A percentile compares a stretch with the other conserved stretches of the same genome.
Conservation (phyloP, 2,888 invertebrate genomes). For the Cerastoderma edule region DNA sequence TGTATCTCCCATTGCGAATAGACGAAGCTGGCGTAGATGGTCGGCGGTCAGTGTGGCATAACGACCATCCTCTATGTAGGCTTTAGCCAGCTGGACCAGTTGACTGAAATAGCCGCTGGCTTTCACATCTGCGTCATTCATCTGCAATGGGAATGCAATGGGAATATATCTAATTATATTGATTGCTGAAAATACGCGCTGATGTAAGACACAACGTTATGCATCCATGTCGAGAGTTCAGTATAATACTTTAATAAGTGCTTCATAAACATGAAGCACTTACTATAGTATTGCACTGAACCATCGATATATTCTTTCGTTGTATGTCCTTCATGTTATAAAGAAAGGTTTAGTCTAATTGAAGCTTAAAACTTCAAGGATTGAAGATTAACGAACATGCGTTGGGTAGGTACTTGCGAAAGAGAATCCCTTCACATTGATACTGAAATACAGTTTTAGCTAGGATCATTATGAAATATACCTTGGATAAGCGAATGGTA, state of each 20-base stretch:
- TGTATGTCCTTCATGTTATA: too few relatives aligned
- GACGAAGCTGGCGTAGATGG: constrained; percentile 55
- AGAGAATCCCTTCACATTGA: too few relatives aligned
- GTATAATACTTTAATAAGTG: background rate
- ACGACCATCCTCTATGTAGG: background rate
- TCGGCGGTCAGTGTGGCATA: constrained; percentile 18
- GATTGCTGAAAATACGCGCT: too few relatives aligned
- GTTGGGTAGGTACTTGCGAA: too few relatives aligned
- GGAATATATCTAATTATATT: too few relatives aligned
- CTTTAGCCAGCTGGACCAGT: constrained; percentile 30
- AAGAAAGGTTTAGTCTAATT: too few relatives aligned
- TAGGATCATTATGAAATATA: too few relatives aligned
- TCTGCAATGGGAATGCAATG: constrained; percentile 17
- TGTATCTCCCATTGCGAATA: constrained; percentile 57
- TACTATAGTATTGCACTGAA: background rate
- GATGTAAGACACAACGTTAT: too few relatives aligned
- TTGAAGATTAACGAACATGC: too few relatives aligned
- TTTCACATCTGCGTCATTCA: constrained; percentile 21
- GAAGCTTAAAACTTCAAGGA: too few relatives aligned
- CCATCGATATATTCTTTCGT: background rate
- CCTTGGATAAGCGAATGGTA: too few relatives aligned
- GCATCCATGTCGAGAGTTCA: background rate
- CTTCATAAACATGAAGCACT: background rate
- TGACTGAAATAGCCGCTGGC: background rate
- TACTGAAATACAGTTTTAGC: too few relatives aligned